Percentiles rank a stretch among this genome's conserved stretches.
These are phyloP conservation scores for Orientallactaga bullata DNA, from an alignment of 2,113 vertebrate species.

Conservation along the genomic window DNA sequence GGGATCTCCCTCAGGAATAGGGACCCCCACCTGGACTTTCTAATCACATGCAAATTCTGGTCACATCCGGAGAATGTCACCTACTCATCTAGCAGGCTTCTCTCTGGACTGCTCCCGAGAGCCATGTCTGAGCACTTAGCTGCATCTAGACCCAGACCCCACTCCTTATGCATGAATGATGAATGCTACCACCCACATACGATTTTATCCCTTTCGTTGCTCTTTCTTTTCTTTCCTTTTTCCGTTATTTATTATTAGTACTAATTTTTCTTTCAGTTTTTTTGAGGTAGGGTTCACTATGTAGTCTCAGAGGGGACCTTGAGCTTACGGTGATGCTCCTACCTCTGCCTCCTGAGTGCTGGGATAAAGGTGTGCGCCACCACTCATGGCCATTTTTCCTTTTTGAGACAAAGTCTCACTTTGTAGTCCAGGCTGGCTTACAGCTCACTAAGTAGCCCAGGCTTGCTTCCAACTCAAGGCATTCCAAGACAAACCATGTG, in stretches of 20 bases:
- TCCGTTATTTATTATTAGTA: no score
- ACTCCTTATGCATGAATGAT: neutral
- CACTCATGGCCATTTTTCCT: neutral
- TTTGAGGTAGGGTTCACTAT: no score
- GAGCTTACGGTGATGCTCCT: no score
- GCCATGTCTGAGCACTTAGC: neutral
- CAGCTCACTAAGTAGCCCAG: neutral
- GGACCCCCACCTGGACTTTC: neutral
- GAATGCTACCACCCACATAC: neutral
- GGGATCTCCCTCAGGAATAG: neutral
- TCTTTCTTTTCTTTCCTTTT: neutral
- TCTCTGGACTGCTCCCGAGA: neutral
- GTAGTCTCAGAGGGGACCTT: no score
- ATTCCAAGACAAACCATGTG: neutral
- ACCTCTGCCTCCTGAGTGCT: no score
- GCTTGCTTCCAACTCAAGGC: neutral
- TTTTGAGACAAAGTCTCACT: neutral
- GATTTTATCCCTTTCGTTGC: no score
- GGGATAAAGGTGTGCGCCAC: no score
- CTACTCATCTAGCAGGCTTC: neutral
- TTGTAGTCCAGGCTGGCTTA: neutral
- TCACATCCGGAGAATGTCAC: neutral
- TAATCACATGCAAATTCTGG: neutral
- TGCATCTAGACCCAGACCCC: neutral
- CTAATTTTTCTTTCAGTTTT: no score